Percentiles rank a stretch among this genome's conserved stretches.
Evolutionary conservation across 2,888 invertebrate species (phyloP).

Genomic region (Nomada fabriciana): DNA sequence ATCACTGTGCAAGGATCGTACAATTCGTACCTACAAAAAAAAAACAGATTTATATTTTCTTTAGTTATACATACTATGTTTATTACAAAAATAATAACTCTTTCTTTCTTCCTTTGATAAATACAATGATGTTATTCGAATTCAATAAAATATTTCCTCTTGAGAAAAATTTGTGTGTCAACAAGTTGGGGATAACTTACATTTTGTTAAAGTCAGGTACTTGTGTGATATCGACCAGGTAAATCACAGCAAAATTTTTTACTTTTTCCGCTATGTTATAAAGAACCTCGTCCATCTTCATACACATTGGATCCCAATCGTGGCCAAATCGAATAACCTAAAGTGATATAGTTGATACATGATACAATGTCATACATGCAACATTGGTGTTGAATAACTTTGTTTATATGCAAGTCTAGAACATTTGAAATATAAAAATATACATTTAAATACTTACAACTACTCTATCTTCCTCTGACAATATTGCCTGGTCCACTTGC

Average conservation of each 20-base stretch:
- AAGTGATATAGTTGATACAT: constrained; percentile 50
- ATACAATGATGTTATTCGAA: too few relatives aligned
- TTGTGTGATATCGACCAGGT: constrained; percentile 98
- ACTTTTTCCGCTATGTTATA: constrained; percentile 99
- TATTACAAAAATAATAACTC: neutral
- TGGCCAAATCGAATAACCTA: constrained; percentile 99
- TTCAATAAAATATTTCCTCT: too few relatives aligned
- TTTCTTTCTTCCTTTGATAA: neutral
- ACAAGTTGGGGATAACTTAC: constrained; percentile 85
- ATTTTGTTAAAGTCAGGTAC: constrained; percentile 99
- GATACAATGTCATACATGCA: neutral
- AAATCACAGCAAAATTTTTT: constrained; percentile 99
- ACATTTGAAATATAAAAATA: constrained; percentile 1
- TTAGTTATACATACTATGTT: neutral
- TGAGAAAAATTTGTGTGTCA: neutral
- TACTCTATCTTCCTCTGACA: constrained; percentile 99
- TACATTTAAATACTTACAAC: constrained; percentile 89
- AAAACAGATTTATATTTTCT: neutral
- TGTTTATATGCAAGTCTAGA: neutral
- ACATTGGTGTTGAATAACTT: neutral
- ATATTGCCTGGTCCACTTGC: constrained; percentile 99
- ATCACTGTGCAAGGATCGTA: constrained; percentile 99
- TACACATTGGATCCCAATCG: constrained; percentile 99
- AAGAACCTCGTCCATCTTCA: constrained; percentile 99
- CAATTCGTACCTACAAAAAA: constrained; percentile 92